These are phyloP conservation scores for Phymastichus coffea DNA, from an alignment of 1,140 invertebrate species.

Conservation along the genomic window DNA sequence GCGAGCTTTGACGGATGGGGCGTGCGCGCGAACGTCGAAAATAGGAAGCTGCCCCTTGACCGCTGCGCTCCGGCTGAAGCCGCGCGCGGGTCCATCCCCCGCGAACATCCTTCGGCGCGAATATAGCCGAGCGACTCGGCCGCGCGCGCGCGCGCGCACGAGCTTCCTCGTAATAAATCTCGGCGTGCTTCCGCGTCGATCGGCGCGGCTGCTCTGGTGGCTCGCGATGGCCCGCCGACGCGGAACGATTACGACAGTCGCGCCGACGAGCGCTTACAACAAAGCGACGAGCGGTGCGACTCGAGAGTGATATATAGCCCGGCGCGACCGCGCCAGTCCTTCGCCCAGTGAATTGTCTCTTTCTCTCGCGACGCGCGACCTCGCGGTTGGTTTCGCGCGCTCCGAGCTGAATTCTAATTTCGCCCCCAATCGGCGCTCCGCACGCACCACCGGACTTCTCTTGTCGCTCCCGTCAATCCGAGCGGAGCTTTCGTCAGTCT, in stretches of 20 bases:
- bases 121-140: not conserved
- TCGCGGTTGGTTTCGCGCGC: not conserved
- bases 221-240: not conserved
- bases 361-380: not conserved
- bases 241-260: not conserved
- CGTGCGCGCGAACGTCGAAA: no score
- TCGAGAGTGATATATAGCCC: no score
- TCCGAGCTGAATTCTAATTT: constrained; percentile 17
- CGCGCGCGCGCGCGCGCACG: not conserved
- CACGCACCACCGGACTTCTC: constrained; percentile 12
- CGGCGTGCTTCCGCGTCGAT: constrained; percentile 9
- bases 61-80: not conserved
- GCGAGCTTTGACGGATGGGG: no score
- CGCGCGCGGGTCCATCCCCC: not conserved
- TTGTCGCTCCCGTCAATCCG: no score
- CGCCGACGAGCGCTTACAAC: not conserved
- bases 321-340: not conserved
- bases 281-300: no score
- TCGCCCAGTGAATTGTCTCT: no score
- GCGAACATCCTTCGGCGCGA: not conserved
- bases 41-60: no score
- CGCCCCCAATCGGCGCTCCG: not conserved
- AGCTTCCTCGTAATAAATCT: constrained; percentile 10
- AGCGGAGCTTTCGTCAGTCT: no score
- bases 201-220: not conserved